phyloP scores from a whole-genome alignment of 2,888 invertebrate species.

The Pseudococcus jackbeardsleyi region DNA sequence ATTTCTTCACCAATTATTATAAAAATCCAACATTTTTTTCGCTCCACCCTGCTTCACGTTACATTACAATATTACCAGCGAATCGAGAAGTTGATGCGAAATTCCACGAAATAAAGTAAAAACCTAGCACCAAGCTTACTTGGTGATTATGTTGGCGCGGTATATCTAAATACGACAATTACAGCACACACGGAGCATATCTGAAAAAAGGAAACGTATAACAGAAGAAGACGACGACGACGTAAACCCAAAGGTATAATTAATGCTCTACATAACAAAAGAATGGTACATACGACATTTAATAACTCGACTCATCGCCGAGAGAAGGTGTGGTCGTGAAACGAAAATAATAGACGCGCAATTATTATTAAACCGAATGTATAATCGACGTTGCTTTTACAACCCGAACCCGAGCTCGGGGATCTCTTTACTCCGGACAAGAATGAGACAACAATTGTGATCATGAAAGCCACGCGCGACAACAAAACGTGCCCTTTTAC shows the following conservation, averaged over 20 bases:
- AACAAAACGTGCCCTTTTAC: not conserved
- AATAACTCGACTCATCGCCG: not conserved
- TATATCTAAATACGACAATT: conserved; percentile 14
- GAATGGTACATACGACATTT: conserved; percentile 26
- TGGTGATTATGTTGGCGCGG: not conserved
- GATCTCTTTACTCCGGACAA: conserved; percentile 1
- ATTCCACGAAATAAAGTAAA: not conserved
- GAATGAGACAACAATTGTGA: conserved; percentile 9
- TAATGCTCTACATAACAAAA: conserved; percentile 42
- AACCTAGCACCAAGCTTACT: not conserved
- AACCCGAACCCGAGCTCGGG: not conserved
- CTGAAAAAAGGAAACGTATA: conserved; percentile 12
- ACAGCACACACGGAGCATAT: not conserved
- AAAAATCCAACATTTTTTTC: no score
- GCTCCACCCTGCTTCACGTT: no score
- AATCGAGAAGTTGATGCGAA: not conserved
- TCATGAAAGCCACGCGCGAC: conserved; percentile 24
- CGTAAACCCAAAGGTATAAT: conserved; percentile 5
- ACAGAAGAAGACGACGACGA: not conserved
- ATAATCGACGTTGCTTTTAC: not conserved
- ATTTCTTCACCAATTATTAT: no score
- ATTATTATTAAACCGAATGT: conserved; percentile 32
- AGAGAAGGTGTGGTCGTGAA: conserved; percentile 22
- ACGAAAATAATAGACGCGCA: conserved; percentile 19
- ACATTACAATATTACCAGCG: no score